phyloP scores from a whole-genome alignment of 2,888 invertebrate genomes.

The Notodonta dromedarius region DNA sequence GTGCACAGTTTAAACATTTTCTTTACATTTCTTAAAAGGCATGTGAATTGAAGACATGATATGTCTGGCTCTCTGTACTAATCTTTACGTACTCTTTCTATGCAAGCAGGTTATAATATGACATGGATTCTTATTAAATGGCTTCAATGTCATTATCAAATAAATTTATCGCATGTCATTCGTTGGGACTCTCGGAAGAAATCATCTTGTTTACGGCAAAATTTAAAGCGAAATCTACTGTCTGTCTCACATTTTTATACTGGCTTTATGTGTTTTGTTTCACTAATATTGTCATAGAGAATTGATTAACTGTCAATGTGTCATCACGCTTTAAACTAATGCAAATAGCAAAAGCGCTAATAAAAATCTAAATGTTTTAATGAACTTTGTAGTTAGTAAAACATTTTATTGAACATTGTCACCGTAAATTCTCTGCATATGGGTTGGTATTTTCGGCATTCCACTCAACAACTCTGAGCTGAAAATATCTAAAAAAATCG shows the following conservation, averaged over 20 bases:
- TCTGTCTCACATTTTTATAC: constrained; percentile 10
- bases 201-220: too few species aligned
- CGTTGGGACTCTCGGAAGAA: too few species aligned
- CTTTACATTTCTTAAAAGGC: constrained; percentile 17
- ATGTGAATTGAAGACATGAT: constrained; percentile 81
- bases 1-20: constrained; percentile 43
- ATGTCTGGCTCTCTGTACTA: constrained; percentile 80
- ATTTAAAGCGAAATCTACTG: too few species aligned
- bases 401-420: too few species aligned
- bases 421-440: too few species aligned
- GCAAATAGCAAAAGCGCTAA: constrained; percentile 18
- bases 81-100: constrained; percentile 23
- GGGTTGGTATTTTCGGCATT: too few species aligned
- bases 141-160: too few species aligned
- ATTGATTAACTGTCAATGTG: constrained; percentile 21
- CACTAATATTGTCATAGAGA: constrained; percentile 10
- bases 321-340: constrained; percentile 26
- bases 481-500: too few species aligned
- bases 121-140: too few species aligned
- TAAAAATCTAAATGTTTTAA: not conserved
- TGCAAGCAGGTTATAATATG: constrained; percentile 19
- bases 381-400: too few species aligned
- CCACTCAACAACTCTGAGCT: too few species aligned
- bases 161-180: too few species aligned
- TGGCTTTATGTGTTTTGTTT: constrained; percentile 17